Base-by-base conservation (phyloP, 2,797 vertebrate species). In the Microctenopoma steveboyesi region DNA sequence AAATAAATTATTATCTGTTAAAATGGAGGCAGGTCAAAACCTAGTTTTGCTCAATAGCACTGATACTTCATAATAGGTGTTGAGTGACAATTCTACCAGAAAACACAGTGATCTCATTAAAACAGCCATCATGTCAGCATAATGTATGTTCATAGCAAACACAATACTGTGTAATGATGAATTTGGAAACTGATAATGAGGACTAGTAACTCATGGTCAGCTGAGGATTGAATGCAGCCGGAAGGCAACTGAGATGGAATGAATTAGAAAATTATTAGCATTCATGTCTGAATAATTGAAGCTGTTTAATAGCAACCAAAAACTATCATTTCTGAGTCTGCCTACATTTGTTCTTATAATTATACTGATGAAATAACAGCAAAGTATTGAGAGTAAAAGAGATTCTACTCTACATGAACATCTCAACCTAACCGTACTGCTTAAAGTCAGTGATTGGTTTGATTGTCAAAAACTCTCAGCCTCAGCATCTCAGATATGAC, bases 101-200 rank as follows among this genome's bases (percentile, higher is more conserved):
- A 74, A 72, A 60, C 15, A 45, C 59, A 70, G 14, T 1, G 47
- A 60, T 59, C 16, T 43, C n/a, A 50, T 76, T 51, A 67, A 63
- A 45, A 39, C 55, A 57, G 43, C 4, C 33, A 12, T 52, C 16
- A 18, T 15, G 28, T 69, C 5, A 28, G 11, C 15, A 15, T 53
- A 9, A 42, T 5, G 40, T 33, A 25, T 49, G 71, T 69, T 60
- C 45, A 42, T 48, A 47, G 58, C 3, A 49, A 30, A 25, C 30
- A 52, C 28, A 39, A 16, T 28, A 27, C 13, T 2, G 35, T 9
- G 16, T 67, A 50, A 49, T n/a, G 50, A 49, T 15, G 50, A 35
- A 40, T 63, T 9, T 2, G 12, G 16, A 67, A 70, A 43, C 15
- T 46, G 35, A 57, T 59, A 60, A 67, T 74, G 55, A 63, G 42